Evolutionary conservation across 2,888 invertebrate species (phyloP).

Genomic region (Rotaria sp.): DNA sequence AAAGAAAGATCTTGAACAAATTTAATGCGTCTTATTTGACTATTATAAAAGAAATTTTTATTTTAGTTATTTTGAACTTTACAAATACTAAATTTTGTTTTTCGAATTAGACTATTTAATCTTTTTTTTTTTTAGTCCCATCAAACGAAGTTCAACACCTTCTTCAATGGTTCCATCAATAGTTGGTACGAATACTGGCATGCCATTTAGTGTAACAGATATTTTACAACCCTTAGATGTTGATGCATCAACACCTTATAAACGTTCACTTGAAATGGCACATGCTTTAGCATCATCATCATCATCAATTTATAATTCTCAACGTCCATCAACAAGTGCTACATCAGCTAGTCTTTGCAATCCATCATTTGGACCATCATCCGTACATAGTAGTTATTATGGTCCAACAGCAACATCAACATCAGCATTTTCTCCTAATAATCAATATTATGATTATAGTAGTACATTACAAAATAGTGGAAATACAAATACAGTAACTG

Average conservation of each 20-base stretch:
- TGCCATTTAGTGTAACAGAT: constrained; percentile 31
- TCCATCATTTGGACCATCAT: constrained; percentile 7
- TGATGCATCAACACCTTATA: not conserved
- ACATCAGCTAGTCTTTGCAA: not conserved
- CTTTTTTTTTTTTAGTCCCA: not conserved
- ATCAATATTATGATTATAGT: not conserved
- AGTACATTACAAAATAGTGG: not conserved
- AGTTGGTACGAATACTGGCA: not conserved
- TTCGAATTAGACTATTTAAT: not conserved
- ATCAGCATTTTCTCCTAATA: constrained; percentile 16
- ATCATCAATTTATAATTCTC: not conserved
- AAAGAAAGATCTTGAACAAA: not conserved
- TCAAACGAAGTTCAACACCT: constrained; percentile 13
- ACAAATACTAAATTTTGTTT: too few relatives aligned
- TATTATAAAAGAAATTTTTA: too few relatives aligned
- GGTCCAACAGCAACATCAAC: not conserved
- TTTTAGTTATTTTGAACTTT: not conserved
- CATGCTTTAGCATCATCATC: not conserved
- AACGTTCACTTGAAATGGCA: constrained; percentile 24
- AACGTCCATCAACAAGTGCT: constrained; percentile 18
- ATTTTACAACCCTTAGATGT: constrained; percentile 28
- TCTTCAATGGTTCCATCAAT: not conserved
- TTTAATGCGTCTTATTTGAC: not conserved
- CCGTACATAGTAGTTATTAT: not conserved
- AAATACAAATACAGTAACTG: not conserved